Percentiles rank a stretch among this genome's conserved stretches.
Evolutionary conservation across 2,888 invertebrate genomes (phyloP).

Genomic region (Quadroppia sp.): DNA sequence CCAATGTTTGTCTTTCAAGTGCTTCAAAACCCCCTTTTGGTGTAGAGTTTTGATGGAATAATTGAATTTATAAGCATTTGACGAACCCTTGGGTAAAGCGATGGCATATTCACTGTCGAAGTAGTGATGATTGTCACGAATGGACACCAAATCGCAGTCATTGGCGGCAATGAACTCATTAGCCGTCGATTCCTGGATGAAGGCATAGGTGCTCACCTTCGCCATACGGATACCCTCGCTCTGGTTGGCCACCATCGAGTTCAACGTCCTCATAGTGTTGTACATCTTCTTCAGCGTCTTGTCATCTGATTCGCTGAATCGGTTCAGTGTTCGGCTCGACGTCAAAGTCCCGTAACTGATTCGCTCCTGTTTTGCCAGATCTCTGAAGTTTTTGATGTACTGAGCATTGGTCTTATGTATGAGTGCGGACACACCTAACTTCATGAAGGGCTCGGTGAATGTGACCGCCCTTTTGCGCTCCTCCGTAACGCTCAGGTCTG

Average conservation of each 20-base stretch:
- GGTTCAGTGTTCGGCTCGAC: background rate
- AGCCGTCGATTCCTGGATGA: slow-evolving; percentile 37
- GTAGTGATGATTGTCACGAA: slow-evolving; percentile 10
- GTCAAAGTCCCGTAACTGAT: slow-evolving; percentile 28
- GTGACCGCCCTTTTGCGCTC: slow-evolving; percentile 34
- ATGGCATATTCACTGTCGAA: slow-evolving; percentile 36
- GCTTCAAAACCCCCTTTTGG: slow-evolving; percentile 1
- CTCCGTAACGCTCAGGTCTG: slow-evolving; percentile 37
- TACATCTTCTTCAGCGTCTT: slow-evolving; percentile 14
- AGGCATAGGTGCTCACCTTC: slow-evolving; percentile 28
- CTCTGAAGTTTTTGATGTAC: background rate
- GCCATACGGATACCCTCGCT: slow-evolving; percentile 34
- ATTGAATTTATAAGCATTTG: slow-evolving; percentile 27
- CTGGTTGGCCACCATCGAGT: slow-evolving; percentile 7
- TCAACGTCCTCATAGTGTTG: slow-evolving; percentile 7
- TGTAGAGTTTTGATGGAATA: slow-evolving; percentile 27
- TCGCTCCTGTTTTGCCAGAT: slow-evolving; percentile 21
- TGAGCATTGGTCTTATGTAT: slow-evolving; percentile 31
- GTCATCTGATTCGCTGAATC: background rate
- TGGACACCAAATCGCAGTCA: slow-evolving; percentile 36
- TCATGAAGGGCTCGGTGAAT: slow-evolving; percentile 35
- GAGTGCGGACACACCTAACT: slow-evolving; percentile 36
- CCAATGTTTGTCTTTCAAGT: slow-evolving; percentile 29
- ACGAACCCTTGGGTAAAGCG: slow-evolving; percentile 26
- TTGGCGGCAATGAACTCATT: slow-evolving; percentile 36